Percentiles rank a stretch among this genome's conserved stretches.
phyloP scores from a whole-genome alignment of 2,797 vertebrate genomes.

The Balearica regulorum region DNA sequence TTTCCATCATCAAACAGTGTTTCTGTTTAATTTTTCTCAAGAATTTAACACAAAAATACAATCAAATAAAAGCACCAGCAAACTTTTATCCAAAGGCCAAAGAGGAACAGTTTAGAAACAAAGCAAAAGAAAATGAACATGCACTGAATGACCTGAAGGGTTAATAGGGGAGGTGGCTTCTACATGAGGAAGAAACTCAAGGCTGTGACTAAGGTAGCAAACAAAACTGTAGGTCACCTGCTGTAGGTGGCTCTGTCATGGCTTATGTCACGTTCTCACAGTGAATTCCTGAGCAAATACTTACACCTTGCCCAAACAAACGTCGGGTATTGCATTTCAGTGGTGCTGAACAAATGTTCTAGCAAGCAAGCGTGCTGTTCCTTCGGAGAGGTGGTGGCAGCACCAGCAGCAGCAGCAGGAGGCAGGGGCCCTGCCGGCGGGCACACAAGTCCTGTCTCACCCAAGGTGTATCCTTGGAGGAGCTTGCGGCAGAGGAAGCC shows the following conservation, averaged over 20 bases:
- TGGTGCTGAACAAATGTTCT: constrained; percentile 20
- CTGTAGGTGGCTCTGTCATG: background rate
- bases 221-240: constrained; percentile 52
- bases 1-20: background rate
- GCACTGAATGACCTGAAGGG: background rate
- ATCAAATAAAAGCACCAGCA: background rate
- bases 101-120: background rate
- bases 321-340: constrained; percentile 20
- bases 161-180: background rate
- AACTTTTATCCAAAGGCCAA: background rate
- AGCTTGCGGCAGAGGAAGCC: background rate
- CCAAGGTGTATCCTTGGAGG: background rate
- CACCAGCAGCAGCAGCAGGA: background rate
- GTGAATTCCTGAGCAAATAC: constrained; percentile 70
- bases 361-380: background rate
- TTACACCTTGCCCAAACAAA: constrained; percentile 79
- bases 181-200: constrained; percentile 38
- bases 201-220: background rate
- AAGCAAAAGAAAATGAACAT: background rate
- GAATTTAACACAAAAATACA: background rate
- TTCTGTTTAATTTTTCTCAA: background rate
- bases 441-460: background rate
- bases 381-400: background rate
- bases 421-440: accelerated
- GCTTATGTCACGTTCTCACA: constrained; percentile 74